Base-by-base conservation (phyloP, 2,113 vertebrate species). In the Leuciscus idus region DNA sequence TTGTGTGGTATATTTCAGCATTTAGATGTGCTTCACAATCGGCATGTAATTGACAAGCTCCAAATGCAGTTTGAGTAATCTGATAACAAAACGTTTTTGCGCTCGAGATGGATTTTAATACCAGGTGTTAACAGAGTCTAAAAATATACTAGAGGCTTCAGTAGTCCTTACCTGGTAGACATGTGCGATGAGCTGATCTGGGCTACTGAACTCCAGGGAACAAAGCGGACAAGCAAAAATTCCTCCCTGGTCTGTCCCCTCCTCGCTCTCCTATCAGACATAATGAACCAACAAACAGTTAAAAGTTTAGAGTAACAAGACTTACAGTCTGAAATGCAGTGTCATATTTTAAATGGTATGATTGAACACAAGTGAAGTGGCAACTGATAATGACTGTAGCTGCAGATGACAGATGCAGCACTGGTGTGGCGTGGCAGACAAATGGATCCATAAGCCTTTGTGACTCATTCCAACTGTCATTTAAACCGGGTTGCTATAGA, bases 141-240 rank as follows among this genome's bases (percentile, higher is more conserved):
- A 68, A 70, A 70, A 70, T 8, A 70, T 23, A 21, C 17, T 10
- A 61, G 43, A 81, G 33, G 76, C 39, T 87, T 81, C 81, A 75
- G 80, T 84, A 7, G 48, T 81, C 70, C 88, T 89, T 94, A 99
- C 98, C 98, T 99, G 98, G 91, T 99, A 99, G 33, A 99, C 96
- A 0, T 99, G 98, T 72, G 97, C 95, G 77, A 99, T 97, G 85
- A 99, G 96, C 86, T 97, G 96, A 88, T 98, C 97, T 13, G 96
- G 96, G 93, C 95, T 96, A 88, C 95, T 96, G 93, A 97, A 99
- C 84, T 98, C 97, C 91, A 98, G 92, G 81, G 97, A 95, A 92
- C 98, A 99, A 59, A 99, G 96, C 26, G 98, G 97, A 86, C 98
- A 99, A 39, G 95, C 91, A 87, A 96, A 98, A 91, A 72, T 93